Base-by-base conservation (phyloP, 2,113 vertebrate species). In the Urocynchramus pylzowi region DNA sequence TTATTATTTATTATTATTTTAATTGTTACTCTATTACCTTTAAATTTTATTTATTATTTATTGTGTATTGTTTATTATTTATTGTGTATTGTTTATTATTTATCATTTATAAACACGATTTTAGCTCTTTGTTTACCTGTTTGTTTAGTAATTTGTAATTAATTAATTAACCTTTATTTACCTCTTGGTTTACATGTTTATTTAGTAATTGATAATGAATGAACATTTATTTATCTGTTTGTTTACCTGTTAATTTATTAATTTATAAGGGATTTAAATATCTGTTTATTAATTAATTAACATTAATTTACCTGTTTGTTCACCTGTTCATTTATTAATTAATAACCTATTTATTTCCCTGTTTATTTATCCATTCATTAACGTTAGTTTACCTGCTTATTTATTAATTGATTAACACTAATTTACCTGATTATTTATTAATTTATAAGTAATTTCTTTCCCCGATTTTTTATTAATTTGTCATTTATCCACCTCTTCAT, bases 321-420 rank as follows among this genome's bases (percentile, higher is more conserved):
- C 50, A 16, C 13, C 7, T 57, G 18, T 16, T 22, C 4, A 12
- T 37, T 37, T 21, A 9, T 28, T 21, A 16, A 47, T 37, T 30
- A 8, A 8, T 14, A 19, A 49, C 39, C 0, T 0, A 14, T 47
- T 16, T 26, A 35, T 14, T 27, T 27, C 2, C 12, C 30, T 52
- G 1, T 9, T 30, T n/a, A n/a, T 22, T 30, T 18, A 33, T 61
- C 13, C 6, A 37, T 56, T 17, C 10, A 70, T 31, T 31, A 30
- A 31, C 10, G 0, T 22, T 22, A 12, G 7, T 50, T 35, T 28
- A 15, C 45, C 67, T 50, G 19, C 6, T 28, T 21, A 13, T 24
- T 39, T 41, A 31, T 19, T 20, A 28, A 16, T 64, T 30, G 4
- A 28, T 49, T 35, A 7, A 35, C 14, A 16, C 11, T 21, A 21